Conservation (phyloP, 2,113 vertebrate species). For the Manacus vitellinus region DNA sequence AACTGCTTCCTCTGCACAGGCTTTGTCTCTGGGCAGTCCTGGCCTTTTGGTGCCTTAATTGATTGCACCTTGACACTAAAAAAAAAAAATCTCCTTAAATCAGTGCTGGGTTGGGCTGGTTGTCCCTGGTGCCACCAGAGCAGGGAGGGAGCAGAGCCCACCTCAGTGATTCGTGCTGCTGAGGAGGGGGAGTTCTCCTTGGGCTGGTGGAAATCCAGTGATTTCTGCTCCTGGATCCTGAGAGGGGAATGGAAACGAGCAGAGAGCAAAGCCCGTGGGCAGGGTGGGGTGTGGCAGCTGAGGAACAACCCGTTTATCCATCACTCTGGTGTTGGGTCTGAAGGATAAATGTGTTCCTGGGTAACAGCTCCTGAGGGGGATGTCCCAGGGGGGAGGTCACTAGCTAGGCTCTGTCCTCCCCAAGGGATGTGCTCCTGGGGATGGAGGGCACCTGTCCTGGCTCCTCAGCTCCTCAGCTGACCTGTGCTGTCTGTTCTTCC, state of each 20-base stretch:
- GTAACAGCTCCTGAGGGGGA: not conserved
- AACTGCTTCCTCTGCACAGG: not conserved
- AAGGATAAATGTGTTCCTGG: not conserved
- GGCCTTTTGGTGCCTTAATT: constrained; percentile 19
- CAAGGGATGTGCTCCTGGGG: not conserved
- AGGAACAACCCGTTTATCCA: not conserved
- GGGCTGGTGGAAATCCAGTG: not conserved
- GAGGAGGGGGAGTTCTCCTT: accelerated
- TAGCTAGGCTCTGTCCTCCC: not conserved
- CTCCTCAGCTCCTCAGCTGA: not conserved
- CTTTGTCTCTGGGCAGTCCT: not conserved
- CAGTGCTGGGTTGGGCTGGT: not conserved
- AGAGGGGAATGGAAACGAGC: not conserved
- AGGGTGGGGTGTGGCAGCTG: not conserved
- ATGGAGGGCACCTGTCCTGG: not conserved
- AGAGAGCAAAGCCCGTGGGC: not conserved
- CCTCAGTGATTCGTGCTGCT: accelerated
- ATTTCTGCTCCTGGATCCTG: not conserved
- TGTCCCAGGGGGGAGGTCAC: not conserved
- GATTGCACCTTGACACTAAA: not conserved
- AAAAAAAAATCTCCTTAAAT: not conserved
- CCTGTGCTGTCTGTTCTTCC: not conserved
- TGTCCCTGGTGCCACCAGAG: not conserved
- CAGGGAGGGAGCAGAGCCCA: not conserved
- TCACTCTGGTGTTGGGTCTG: not conserved